phyloP scores from a whole-genome alignment of 2,888 invertebrate species.

The Polyploca ridens region DNA sequence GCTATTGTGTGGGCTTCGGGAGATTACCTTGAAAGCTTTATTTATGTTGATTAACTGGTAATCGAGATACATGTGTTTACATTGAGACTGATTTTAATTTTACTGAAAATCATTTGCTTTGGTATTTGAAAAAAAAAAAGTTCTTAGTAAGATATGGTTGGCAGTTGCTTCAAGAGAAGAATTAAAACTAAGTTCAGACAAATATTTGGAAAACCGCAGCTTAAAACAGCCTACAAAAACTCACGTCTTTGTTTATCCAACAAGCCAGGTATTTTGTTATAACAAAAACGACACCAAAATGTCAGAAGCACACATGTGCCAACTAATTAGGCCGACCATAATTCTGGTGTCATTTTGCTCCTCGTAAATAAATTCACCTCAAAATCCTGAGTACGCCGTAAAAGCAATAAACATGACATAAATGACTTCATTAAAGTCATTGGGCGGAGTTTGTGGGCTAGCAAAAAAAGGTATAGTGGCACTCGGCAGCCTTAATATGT shows the following conservation, averaged over 20 bases:
- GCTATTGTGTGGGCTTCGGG: constrained; percentile 53
- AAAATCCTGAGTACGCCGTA: constrained; percentile 78
- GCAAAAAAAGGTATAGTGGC: constrained; percentile 74
- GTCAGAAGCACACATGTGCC: constrained; percentile 51
- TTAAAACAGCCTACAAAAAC: background rate
- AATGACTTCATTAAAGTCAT: constrained; percentile 79
- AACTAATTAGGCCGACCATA: constrained; percentile 68
- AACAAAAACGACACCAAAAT: constrained; percentile 30
- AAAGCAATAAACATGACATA: constrained; percentile 82
- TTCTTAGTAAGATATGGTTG: background rate
- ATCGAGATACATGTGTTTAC: background rate
- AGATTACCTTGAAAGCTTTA: constrained; percentile 54
- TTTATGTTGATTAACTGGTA: constrained; percentile 44
- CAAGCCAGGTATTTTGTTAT: constrained; percentile 10
- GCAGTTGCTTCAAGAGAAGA: background rate
- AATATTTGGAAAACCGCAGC: background rate
- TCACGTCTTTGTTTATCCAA: constrained; percentile 9
- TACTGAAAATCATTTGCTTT: background rate
- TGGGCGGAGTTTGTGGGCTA: constrained; percentile 70
- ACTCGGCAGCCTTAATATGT: constrained; percentile 71
- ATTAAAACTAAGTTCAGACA: background rate
- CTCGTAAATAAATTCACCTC: constrained; percentile 72
- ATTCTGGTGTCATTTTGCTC: constrained; percentile 78
- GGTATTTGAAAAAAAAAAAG: constrained; percentile 19
- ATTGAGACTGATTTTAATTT: background rate